Percentiles rank a stretch among this genome's conserved stretches.
Conservation (phyloP, 2,888 invertebrate genomes). For the Sipunculus nudus region DNA sequence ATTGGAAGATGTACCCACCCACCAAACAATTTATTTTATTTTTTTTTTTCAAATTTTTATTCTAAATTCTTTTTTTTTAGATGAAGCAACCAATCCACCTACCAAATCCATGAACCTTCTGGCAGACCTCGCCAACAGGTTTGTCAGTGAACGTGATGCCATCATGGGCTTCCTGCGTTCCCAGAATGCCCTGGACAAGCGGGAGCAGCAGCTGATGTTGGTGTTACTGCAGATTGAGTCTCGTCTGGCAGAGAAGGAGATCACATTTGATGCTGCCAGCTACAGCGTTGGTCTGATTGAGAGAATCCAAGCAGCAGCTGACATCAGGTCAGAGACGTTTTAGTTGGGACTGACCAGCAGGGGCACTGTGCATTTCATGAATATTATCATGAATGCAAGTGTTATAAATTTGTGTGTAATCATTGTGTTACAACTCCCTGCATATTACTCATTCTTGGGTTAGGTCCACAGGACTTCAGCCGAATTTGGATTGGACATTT, state of each 20-base stretch:
- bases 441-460: too few species aligned
- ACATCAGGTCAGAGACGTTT: conserved; percentile 37
- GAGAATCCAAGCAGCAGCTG: conserved; percentile 44
- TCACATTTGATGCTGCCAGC: conserved; percentile 51
- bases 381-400: too few species aligned
- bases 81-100: conserved; percentile 37
- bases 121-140: conserved; percentile 52
- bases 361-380: neutral
- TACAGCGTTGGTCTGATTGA: conserved; percentile 52
- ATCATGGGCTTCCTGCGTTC: conserved; percentile 51
- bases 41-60: too few species aligned
- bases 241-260: conserved; percentile 43
- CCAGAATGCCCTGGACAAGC: conserved; percentile 9
- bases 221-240: conserved; percentile 50
- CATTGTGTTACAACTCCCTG: too few species aligned
- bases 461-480: too few species aligned
- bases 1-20: too few species aligned
- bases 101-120: conserved; percentile 44
- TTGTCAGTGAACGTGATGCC: conserved; percentile 51
- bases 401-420: too few species aligned
- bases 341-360: neutral
- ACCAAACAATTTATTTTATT: too few species aligned
- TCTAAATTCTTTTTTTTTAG: too few species aligned
- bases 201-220: conserved; percentile 5
- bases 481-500: too few species aligned